A percentile compares a stretch with the other conserved stretches of the same genome.
Evolutionary conservation across 2,113 vertebrate species (phyloP).

Genomic region (Bufo bufo): DNA sequence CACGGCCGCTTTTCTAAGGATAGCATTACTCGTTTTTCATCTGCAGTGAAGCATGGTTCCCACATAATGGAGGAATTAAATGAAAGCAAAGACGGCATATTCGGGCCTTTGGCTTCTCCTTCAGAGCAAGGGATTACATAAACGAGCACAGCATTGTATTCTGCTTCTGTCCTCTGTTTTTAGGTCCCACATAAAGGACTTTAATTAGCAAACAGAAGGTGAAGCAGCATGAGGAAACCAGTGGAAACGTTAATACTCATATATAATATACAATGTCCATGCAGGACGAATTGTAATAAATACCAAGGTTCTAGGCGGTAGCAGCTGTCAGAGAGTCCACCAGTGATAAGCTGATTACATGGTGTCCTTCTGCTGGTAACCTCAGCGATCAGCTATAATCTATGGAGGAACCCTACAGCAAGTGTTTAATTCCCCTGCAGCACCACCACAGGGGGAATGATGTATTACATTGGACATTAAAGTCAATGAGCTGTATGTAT

Average conservation of each 20-base stretch:
- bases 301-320: too few species aligned
- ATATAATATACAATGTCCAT: too few species aligned
- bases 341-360: too few species aligned
- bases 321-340: too few species aligned
- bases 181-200: too few species aligned
- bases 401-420: not conserved
- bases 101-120: not conserved
- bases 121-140: not conserved
- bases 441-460: not conserved
- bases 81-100: conserved; percentile 8
- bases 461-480: not conserved
- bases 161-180: not conserved
- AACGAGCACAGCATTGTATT: not conserved
- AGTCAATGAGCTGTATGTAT: not conserved
- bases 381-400: not conserved
- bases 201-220: not conserved
- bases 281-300: too few species aligned
- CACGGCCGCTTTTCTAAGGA: conserved; percentile 6
- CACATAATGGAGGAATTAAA: conserved; percentile 14
- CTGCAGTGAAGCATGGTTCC: conserved; percentile 35
- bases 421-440: not conserved
- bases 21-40: conserved; percentile 2
- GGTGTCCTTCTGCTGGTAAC: too few species aligned
- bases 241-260: not conserved
- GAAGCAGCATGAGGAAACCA: not conserved